Conservation (phyloP, 2,113 vertebrate species). For the Corynorhinus townsendii region DNA sequence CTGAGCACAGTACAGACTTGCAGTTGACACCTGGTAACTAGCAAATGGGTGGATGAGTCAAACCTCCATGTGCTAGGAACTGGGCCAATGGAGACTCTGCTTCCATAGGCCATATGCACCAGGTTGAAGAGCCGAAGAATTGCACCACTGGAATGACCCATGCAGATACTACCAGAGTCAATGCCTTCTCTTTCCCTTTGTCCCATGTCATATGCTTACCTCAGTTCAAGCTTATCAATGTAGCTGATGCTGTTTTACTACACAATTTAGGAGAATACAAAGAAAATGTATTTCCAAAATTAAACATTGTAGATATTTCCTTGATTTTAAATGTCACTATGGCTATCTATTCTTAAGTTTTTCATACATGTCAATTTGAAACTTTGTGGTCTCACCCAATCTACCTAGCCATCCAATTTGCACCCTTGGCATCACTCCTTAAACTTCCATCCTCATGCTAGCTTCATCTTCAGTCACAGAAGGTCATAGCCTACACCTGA, state of each 20-base stretch:
- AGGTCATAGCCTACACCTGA: not conserved
- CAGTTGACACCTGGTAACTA: not conserved
- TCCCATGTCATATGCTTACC: not conserved
- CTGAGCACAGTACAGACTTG: not conserved
- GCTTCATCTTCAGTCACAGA: not conserved
- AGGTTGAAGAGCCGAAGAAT: not conserved
- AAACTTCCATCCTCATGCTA: not conserved
- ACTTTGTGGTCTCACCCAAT: not conserved
- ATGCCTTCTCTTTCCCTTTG: not conserved
- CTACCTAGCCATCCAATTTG: not conserved
- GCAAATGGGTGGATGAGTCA: not conserved
- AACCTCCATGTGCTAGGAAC: not conserved
- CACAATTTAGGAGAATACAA: not conserved
- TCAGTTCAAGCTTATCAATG: not conserved
- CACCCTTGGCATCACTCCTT: not conserved
- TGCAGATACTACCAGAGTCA: rapidly evolving
- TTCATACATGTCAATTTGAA: not conserved
- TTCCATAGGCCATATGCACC: not conserved
- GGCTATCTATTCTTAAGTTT: not conserved
- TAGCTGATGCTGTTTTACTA: not conserved
- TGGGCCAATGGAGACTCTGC: not conserved
- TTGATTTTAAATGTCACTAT: not conserved
- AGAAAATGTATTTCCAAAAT: not conserved
- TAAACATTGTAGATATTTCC: not conserved
- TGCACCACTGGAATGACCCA: rapidly evolving